phyloP scores from a whole-genome alignment of 2,113 vertebrate species.

The Dissostichus mawsoni region DNA sequence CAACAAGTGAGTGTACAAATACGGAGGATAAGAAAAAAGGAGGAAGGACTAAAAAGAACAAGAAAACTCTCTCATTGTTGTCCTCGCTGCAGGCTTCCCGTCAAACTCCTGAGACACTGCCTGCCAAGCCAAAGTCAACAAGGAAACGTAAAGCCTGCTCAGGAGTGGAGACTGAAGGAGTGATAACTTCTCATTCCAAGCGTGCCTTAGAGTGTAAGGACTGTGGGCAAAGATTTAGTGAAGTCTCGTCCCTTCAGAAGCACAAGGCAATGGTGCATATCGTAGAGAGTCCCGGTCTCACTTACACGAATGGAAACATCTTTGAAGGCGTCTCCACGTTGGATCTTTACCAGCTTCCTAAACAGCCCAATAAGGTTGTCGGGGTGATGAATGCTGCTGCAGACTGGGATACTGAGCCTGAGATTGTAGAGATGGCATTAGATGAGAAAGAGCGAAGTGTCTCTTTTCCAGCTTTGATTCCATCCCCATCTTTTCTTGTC shows the following conservation, averaged over 20 bases:
- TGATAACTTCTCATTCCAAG: conserved; percentile 75
- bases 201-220: conserved; percentile 81
- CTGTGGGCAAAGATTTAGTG: conserved; percentile 80
- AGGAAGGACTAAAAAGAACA: conserved; percentile 68
- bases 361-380: conserved; percentile 31
- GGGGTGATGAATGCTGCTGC: conserved; percentile 67
- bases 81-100: conserved; percentile 48
- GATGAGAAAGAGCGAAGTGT: conserved; percentile 73
- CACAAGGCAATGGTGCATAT: conserved; percentile 79
- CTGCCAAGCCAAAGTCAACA: conserved; percentile 71
- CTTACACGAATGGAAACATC: conserved; percentile 75
- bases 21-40: conserved; percentile 63
- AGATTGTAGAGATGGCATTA: conserved; percentile 71
- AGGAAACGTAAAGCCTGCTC: conserved; percentile 81
- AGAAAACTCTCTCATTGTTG: conserved; percentile 65
- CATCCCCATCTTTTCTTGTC: conserved; percentile 80
- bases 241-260: conserved; percentile 81
- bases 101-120: conserved; percentile 36
- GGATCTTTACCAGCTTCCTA: conserved; percentile 67
- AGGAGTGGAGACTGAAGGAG: conserved; percentile 78
- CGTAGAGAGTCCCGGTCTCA: conserved; percentile 70
- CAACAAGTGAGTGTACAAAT: conserved; percentile 29
- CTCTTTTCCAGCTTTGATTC: conserved; percentile 83
- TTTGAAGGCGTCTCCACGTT: conserved; percentile 71
- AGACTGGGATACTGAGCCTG: conserved; percentile 83